Conservation (phyloP, 1,140 invertebrate genomes). For the Cheumatopsyche charites region DNA sequence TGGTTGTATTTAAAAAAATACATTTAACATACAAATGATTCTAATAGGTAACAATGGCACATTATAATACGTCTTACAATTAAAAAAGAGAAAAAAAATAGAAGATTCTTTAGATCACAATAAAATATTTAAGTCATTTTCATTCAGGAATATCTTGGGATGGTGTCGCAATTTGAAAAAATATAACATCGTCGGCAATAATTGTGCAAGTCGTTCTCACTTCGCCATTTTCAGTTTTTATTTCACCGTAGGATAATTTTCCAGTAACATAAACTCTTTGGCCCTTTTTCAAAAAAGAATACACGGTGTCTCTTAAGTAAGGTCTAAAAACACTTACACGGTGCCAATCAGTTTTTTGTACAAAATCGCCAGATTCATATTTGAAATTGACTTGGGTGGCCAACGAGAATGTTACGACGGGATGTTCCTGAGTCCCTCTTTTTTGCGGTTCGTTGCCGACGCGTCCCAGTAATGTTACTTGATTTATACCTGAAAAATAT, state of each 20-base stretch:
- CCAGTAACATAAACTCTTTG: constrained; percentile 85
- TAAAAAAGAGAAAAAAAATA: too few relatives aligned
- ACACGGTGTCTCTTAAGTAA: constrained; percentile 75
- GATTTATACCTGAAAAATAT: constrained; percentile 78
- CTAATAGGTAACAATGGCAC: too few relatives aligned
- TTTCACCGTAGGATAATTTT: constrained; percentile 83
- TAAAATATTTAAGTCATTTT: too few relatives aligned
- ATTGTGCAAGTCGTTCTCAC: constrained; percentile 75
- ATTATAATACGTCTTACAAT: too few relatives aligned
- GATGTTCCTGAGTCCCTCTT: constrained; percentile 80
- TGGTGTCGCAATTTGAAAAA: constrained; percentile 64
- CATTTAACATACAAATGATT: too few relatives aligned
- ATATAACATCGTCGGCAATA: constrained; percentile 86
- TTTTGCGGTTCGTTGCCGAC: constrained; percentile 86
- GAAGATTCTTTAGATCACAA: too few relatives aligned
- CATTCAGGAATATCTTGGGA: neutral
- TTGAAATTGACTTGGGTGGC: constrained; percentile 89
- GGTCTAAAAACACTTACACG: constrained; percentile 87
- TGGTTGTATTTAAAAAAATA: too few relatives aligned
- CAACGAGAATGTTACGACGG: constrained; percentile 87
- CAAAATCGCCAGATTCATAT: constrained; percentile 75
- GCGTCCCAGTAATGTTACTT: constrained; percentile 84
- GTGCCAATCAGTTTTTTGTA: constrained; percentile 92
- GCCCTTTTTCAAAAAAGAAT: constrained; percentile 83
- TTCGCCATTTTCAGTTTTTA: constrained; percentile 78